These are phyloP conservation scores for Camponotus pennsylvanicus DNA, from an alignment of 1,140 invertebrate species.

Conservation along the genomic window DNA sequence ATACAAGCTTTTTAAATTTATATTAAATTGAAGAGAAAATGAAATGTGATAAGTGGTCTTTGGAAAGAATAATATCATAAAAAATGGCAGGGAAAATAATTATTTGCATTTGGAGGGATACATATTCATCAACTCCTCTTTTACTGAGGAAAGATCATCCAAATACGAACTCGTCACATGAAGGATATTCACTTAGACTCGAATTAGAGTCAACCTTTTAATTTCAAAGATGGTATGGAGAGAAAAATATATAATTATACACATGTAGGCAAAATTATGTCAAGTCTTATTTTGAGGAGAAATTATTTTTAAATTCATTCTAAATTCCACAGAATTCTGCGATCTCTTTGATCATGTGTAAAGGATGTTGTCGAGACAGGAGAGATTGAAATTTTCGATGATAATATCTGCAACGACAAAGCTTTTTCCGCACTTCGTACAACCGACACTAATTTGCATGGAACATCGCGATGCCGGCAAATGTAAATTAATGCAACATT, in stretches of 20 bases:
- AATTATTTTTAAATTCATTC: neutral
- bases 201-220: no score
- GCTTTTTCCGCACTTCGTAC: slow-evolving; percentile 1
- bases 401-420: neutral
- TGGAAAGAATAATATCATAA: no score
- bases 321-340: no score
- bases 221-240: no score
- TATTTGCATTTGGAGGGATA: neutral
- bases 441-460: slow-evolving; percentile 70
- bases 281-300: neutral
- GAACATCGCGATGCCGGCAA: slow-evolving; percentile 50
- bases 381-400: slow-evolving; percentile 25
- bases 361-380: slow-evolving; percentile 14
- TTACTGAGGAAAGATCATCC: no score
- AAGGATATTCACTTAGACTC: no score
- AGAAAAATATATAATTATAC: no score
- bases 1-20: neutral
- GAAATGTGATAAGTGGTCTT: no score
- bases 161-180: no score
- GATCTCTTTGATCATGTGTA: no score
- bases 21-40: neutral
- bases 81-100: neutral
- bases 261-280: no score
- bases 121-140: no score
- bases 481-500: slow-evolving; percentile 59